These are phyloP conservation scores for Ictalurus furcatus DNA, from an alignment of 2,113 vertebrate species.

Conservation along the genomic window DNA sequence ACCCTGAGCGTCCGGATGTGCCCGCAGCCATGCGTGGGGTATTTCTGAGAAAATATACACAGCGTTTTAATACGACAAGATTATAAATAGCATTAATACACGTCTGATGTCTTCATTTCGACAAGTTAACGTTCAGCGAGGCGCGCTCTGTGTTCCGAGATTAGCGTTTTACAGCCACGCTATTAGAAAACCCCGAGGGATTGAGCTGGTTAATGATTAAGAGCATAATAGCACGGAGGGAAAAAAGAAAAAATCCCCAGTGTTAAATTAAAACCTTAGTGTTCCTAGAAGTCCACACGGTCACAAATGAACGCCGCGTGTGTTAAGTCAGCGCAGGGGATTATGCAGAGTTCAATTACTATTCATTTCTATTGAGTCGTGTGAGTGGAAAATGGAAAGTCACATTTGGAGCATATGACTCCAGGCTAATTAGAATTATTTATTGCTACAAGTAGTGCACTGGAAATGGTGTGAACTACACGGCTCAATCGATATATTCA, in stretches of 20 bases:
- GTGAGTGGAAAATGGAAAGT: neutral
- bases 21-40: neutral
- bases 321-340: neutral
- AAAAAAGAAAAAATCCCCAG: neutral
- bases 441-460: neutral
- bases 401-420: neutral
- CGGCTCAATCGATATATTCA: neutral
- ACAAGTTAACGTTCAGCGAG: neutral
- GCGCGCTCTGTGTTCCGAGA: neutral
- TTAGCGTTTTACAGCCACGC: neutral
- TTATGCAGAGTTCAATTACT: neutral
- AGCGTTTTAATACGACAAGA: neutral
- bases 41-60: neutral
- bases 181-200: slow-evolving; percentile 4
- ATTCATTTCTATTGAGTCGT: neutral
- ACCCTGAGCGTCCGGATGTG: neutral
- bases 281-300: neutral
- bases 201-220: neutral
- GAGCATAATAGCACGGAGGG: neutral
- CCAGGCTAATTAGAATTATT: slow-evolving; percentile 17
- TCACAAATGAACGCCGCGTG: neutral
- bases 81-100: neutral
- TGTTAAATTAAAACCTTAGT: slow-evolving; percentile 17
- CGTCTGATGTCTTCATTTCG: neutral
- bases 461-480: neutral